Evolutionary conservation across 1,140 invertebrate genomes (phyloP), one percentile per base, ranked within the genome.

Genomic region (Schlechtendalia chinensis): DNA sequence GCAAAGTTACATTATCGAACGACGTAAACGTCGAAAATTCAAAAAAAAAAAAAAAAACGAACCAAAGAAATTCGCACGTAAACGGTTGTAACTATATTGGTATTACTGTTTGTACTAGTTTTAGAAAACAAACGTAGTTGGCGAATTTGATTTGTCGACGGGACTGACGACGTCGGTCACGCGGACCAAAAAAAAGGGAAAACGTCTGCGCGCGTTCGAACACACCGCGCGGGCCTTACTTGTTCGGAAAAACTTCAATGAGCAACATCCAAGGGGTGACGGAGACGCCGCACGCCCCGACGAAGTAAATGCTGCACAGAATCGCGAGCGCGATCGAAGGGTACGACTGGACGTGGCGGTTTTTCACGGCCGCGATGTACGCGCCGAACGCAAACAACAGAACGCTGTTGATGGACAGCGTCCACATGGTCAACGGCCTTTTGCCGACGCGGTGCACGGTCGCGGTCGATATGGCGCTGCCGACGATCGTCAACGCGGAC

Each of bases 261-360:
- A 83, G 81, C 11, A 83, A 27, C 81, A 83, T 83, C 83, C 83
- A 83, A 10, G 83, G 83, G 17, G 83, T 80, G 12, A 75, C 27
- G 2, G 58, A 56, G 59, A 83, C 54, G 8, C 83, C 83, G 19
- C 81, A 82, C 24, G 74, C 45, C 10, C 77, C 63, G 17, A 83
- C 80, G 29, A 83, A 82, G 59, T 67, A 74, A 16, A 83, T 63
- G 17, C 47, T 6, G 32, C 74, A 82, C 24, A 82, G 81, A 6
- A 83, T 5, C 16, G 71, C 47, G 1, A 83, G 75, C 0, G 82
- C 58, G 11, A 83, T 53, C 82, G 81, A 82, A 17, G 69, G 74
- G 16, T 24, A 45, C 6, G 19, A 16, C 22, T 1, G 12, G 1
- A 56, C 14, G 29, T 39, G 59, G 5, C n/a, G 3, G 2, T 65